Percentiles rank a stretch among this genome's conserved stretches.
Conservation (phyloP, 2,888 invertebrate species). For the Cryptophagus acutangulus region DNA sequence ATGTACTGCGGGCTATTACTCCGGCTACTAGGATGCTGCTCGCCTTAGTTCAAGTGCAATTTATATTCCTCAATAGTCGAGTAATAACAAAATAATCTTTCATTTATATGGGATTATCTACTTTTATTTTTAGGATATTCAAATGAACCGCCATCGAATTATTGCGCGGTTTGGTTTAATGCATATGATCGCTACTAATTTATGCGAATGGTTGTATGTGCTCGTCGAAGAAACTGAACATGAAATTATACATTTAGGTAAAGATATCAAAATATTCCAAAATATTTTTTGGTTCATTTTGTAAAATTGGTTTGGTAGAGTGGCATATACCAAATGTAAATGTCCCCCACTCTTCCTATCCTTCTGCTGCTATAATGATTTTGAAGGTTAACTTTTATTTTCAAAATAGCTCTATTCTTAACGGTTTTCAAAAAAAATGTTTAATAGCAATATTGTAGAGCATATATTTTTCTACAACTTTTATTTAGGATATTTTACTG, state of each 20-base stretch:
- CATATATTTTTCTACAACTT: too few relatives aligned
- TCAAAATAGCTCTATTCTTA: too few relatives aligned
- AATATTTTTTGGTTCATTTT: not conserved
- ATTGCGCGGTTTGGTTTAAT: slow-evolving; percentile 85
- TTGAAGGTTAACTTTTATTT: too few relatives aligned
- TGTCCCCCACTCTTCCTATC: too few relatives aligned
- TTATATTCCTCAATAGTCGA: slow-evolving; percentile 87
- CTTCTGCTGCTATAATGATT: too few relatives aligned
- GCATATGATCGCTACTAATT: slow-evolving; percentile 90
- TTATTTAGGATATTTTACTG: too few relatives aligned
- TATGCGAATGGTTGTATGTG: slow-evolving; percentile 89
- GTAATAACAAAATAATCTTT: slow-evolving; percentile 45
- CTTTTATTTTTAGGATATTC: slow-evolving; percentile 48
- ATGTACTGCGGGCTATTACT: slow-evolving; percentile 60
- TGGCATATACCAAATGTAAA: too few relatives aligned
- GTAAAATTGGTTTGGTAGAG: not conserved
- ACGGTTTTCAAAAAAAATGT: too few relatives aligned
- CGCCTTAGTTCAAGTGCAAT: slow-evolving; percentile 87
- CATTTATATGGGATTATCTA: slow-evolving; percentile 2
- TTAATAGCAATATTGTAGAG: too few relatives aligned
- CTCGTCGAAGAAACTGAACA: slow-evolving; percentile 84
- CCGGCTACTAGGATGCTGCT: slow-evolving; percentile 78
- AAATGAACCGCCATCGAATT: slow-evolving; percentile 61
- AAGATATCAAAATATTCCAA: slow-evolving; percentile 5
- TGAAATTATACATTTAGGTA: slow-evolving; percentile 73